Percentiles rank a stretch among this genome's conserved stretches.
Conservation (phyloP, 2,113 vertebrate species). For the Sclerurus mexicanus region DNA sequence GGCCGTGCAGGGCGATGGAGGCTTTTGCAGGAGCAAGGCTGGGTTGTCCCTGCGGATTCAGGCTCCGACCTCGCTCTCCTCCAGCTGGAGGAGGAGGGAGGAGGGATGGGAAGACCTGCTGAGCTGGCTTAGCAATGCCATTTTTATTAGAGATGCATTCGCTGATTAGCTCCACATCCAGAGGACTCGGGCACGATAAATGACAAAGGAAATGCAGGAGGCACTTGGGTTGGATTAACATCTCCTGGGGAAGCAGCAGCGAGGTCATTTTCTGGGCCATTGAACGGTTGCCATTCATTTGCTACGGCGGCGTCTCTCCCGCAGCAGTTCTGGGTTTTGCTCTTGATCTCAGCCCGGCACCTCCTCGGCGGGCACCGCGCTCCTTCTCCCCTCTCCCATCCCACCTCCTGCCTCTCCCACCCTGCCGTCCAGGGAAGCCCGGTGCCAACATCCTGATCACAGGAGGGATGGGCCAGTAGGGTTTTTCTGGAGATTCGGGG, state of each 20-base stretch:
- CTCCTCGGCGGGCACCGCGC: neutral
- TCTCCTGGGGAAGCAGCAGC: neutral
- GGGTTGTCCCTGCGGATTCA: neutral
- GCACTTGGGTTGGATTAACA: neutral
- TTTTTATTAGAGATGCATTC: neutral
- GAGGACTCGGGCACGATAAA: neutral
- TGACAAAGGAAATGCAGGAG: neutral
- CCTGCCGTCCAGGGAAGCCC: fast-evolving
- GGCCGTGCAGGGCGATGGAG: neutral
- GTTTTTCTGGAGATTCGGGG: neutral
- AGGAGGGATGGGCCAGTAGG: neutral
- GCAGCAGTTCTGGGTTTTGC: neutral
- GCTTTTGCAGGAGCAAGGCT: neutral
- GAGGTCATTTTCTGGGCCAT: neutral
- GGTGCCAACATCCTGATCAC: neutral
- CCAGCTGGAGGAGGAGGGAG: neutral
- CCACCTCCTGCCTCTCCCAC: neutral
- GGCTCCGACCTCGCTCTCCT: neutral
- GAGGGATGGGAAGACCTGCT: neutral
- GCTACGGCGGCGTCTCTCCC: neutral
- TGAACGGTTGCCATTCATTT: neutral
- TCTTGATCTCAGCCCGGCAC: neutral
- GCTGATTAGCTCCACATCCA: constrained; percentile 13
- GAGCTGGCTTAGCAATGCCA: neutral
- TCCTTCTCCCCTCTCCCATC: neutral